phyloP scores from a whole-genome alignment of 2,888 invertebrate genomes.

The Lamproptera curius region DNA sequence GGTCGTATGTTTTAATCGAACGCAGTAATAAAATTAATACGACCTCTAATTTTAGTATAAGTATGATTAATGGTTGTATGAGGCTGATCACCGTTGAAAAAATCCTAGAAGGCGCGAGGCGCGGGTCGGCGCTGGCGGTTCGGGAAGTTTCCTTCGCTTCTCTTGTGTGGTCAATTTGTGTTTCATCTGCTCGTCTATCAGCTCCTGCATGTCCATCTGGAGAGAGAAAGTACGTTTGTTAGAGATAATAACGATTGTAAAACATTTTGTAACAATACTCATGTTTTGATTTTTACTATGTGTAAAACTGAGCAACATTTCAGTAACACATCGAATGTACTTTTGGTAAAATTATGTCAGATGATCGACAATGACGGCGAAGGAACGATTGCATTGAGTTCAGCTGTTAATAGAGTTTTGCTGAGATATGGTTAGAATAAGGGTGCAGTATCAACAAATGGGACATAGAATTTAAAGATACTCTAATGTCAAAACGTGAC shows the following conservation, averaged over 20 bases:
- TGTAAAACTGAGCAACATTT: no score
- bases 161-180: slow-evolving; percentile 86
- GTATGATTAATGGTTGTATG: slow-evolving; percentile 44
- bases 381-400: no score
- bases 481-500: no score
- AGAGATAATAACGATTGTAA: background rate
- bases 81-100: slow-evolving; percentile 75
- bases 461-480: no score
- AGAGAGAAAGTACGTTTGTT: slow-evolving; percentile 23
- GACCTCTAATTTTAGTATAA: slow-evolving; percentile 46
- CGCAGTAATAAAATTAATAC: slow-evolving; percentile 49
- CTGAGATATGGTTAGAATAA: no score
- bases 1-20: slow-evolving; percentile 47
- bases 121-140: slow-evolving; percentile 56
- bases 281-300: no score
- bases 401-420: no score
- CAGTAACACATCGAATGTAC: no score
- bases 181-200: slow-evolving; percentile 94
- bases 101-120: slow-evolving; percentile 65
- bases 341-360: no score
- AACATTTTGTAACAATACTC: background rate
- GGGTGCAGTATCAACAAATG: no score
- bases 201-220: slow-evolving; percentile 96
- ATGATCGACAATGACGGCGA: no score
- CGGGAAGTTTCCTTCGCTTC: slow-evolving; percentile 70